Base-by-base conservation (phyloP, 2,113 vertebrate genomes). In the Cyprinodon variegatus region DNA sequence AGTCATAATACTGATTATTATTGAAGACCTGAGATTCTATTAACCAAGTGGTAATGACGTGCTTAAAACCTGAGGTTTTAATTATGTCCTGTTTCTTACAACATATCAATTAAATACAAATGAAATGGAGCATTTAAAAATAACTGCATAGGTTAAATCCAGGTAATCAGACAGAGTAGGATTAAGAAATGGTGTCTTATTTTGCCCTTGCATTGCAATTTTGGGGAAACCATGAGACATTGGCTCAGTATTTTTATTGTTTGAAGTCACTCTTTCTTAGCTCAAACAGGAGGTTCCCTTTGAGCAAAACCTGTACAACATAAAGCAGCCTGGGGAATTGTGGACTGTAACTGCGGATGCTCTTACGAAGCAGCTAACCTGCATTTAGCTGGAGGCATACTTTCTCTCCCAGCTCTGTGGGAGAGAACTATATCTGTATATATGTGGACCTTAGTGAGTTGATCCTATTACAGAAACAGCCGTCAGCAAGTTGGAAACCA, bases 401-500 rank as follows among this genome's bases (percentile, higher is more conserved):
- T 53, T 45, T 20, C 62, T 71, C 70, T 70, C 76, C 75, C 68
- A 74, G 83, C 66, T 84, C 74, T 63, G 70, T 76, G 74, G 70
- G 9, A 45, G 71, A 63, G 82, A 81, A 77, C 70, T 70, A 83
- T 43, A 72, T 61, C 14, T 46, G 45, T 57, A 36, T 10, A 68
- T 46, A 65, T 14, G 46, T 4, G 11, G 76, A 70, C 71, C 61
- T 43, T 61, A 68, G 76, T 61, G 63, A 70, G 65, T 43, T 3
- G 40, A 76, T 71, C 29, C 61, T 76, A 68, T 60, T 62, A 71
- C 46, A 65, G 39, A 79, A 14, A 79, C 62, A 43, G 66, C 72
- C 70, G 39, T 82, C 74, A 72, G 68, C 68, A 68, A 9, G 66
- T 36, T 50, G 11, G 17, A 61, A 39, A 67, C 40, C 69, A 66